Percentiles rank a stretch among this genome's conserved stretches.
These are phyloP conservation scores for Leptopilina clavipes DNA, from an alignment of 1,140 invertebrate genomes.

Conservation along the genomic window DNA sequence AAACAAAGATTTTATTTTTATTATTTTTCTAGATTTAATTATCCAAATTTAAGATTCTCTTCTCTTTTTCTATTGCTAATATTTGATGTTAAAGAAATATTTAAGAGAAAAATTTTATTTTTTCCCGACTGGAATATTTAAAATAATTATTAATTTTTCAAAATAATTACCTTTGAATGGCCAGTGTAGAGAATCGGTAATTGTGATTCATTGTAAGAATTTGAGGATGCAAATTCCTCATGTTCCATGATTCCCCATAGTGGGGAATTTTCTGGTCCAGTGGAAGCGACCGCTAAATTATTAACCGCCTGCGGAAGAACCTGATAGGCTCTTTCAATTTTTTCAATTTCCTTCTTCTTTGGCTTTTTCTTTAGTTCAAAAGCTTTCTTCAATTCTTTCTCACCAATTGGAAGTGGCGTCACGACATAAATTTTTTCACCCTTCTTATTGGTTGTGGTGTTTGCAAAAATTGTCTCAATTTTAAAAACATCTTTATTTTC, in stretches of 20 bases:
- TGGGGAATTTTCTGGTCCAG: constrained; percentile 64
- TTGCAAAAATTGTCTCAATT: constrained; percentile 78
- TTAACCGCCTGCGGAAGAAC: constrained; percentile 73
- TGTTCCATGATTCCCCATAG: constrained; percentile 73
- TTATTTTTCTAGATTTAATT: too few relatives aligned
- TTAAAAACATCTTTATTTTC: constrained; percentile 74
- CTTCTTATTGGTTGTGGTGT: constrained; percentile 80
- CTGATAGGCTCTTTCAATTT: constrained; percentile 69
- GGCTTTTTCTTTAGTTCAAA: constrained; percentile 36
- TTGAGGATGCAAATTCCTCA: constrained; percentile 61
- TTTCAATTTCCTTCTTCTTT: constrained; percentile 57
- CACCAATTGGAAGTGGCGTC: constrained; percentile 66
- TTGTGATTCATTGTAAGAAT: constrained; percentile 41
- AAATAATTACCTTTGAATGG: constrained; percentile 69
- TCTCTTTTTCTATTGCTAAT: too few relatives aligned
- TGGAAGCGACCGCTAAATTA: constrained; percentile 68
- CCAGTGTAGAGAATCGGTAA: constrained; percentile 63
- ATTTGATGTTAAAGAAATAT: constrained; percentile 32
- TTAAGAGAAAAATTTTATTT: too few relatives aligned
- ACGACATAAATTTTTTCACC: constrained; percentile 85
- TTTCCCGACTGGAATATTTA: too few relatives aligned
- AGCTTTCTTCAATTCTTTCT: constrained; percentile 44
- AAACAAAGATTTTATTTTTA: too few relatives aligned
- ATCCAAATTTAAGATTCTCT: too few relatives aligned
- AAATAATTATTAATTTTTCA: too few relatives aligned